phyloP scores from a whole-genome alignment of 2,888 invertebrate species.

The Mellilla xanthometata region DNA sequence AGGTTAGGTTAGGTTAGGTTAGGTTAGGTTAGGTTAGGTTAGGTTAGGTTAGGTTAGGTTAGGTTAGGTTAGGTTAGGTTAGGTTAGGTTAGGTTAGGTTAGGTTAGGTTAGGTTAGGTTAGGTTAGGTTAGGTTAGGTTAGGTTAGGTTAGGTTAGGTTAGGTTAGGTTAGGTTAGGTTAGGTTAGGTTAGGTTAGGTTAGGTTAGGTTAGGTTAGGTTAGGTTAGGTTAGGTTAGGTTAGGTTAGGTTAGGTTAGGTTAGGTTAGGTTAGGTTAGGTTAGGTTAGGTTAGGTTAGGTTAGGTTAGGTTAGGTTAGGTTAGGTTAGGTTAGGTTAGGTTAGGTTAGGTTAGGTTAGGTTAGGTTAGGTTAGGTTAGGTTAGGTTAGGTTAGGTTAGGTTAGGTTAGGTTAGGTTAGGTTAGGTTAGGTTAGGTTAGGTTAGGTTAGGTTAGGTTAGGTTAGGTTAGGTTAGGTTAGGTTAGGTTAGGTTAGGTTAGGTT shows the following conservation, averaged over 20 bases:
- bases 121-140: slow-evolving; percentile 19
- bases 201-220: slow-evolving; percentile 8
- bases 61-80: slow-evolving; percentile 26
- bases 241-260: slow-evolving; percentile 4
- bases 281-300: slow-evolving; percentile 4
- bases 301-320: slow-evolving; percentile 4
- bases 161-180: slow-evolving; percentile 17
- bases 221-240: slow-evolving; percentile 3
- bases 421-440: too few species aligned
- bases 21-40: slow-evolving; percentile 33
- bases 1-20: slow-evolving; percentile 30
- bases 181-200: slow-evolving; percentile 22
- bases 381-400: too few species aligned
- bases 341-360: slow-evolving; percentile 5
- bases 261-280: slow-evolving; percentile 4
- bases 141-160: slow-evolving; percentile 16
- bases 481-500: too few species aligned
- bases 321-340: slow-evolving; percentile 4
- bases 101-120: slow-evolving; percentile 22
- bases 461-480: too few species aligned
- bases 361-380: slow-evolving; percentile 15
- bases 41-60: slow-evolving; percentile 31
- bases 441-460: too few species aligned
- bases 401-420: too few species aligned
- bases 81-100: slow-evolving; percentile 21